A percentile compares a stretch with the other conserved stretches of the same genome.
These are phyloP conservation scores for Rhabdornis inornatus DNA, from an alignment of 2,113 vertebrate species.

Conservation along the genomic window DNA sequence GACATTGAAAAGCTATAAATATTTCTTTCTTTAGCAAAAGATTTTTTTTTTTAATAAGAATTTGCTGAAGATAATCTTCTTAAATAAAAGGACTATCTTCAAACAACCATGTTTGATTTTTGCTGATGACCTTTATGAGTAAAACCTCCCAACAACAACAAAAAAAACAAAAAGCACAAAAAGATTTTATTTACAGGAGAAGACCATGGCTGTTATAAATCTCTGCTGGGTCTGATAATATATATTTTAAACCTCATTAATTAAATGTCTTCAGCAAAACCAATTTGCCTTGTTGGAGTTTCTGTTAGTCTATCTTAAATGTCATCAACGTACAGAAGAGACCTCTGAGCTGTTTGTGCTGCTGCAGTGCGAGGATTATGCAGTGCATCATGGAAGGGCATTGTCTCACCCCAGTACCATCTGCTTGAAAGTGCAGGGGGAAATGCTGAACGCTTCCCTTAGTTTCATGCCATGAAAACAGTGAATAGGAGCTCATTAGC, in stretches of 20 bases:
- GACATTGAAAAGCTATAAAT: not conserved
- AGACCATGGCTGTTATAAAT: not conserved
- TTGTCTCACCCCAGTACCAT: not conserved
- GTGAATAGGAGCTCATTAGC: slow-evolving; percentile 44
- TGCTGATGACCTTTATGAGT: not conserved
- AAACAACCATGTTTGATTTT: not conserved
- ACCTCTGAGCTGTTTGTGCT: not conserved
- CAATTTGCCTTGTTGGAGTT: not conserved
- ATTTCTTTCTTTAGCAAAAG: not conserved
- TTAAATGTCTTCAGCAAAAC: slow-evolving; percentile 18
- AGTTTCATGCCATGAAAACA: slow-evolving; percentile 16
- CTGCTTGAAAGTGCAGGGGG: not conserved
- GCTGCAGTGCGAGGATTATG: not conserved
- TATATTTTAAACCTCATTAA: not conserved
- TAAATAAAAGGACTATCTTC: not conserved
- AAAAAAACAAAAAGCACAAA: fast-evolving
- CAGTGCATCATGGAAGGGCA: not conserved
- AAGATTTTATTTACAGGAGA: not conserved
- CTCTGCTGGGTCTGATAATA: not conserved
- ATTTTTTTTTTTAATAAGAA: not conserved
- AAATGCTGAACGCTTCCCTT: not conserved
- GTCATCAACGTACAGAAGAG: not conserved
- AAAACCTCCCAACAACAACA: not conserved
- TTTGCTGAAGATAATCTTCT: not conserved
- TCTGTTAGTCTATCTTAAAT: slow-evolving; percentile 35